These are phyloP conservation scores for Drosophila mojavensis DNA, from an alignment of 1,140 invertebrate genomes.

Conservation along the genomic window DNA sequence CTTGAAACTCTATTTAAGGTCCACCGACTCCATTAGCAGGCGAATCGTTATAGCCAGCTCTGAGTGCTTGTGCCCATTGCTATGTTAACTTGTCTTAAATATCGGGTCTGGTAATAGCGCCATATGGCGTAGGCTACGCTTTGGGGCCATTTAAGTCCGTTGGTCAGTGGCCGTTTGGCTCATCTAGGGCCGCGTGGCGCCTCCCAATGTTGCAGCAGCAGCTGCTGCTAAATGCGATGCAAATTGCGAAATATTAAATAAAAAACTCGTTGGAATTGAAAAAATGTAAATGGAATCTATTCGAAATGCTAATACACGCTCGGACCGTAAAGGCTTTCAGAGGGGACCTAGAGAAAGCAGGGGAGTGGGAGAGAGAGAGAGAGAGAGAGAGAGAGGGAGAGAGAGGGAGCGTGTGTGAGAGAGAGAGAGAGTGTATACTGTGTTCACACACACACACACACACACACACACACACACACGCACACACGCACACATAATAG, in stretches of 20 bases:
- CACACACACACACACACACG: conserved; percentile 24
- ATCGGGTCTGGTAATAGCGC: neutral
- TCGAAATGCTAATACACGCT: conserved; percentile 48
- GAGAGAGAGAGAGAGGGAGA: neutral
- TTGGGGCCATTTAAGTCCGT: conserved; percentile 4
- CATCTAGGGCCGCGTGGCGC: conserved; percentile 2
- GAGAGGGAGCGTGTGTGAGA: too few relatives aligned
- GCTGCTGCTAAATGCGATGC: conserved; percentile 61
- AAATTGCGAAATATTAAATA: conserved; percentile 75
- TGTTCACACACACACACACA: too few relatives aligned
- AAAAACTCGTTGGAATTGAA: conserved; percentile 70
- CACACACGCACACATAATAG: conserved; percentile 54
- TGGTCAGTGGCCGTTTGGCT: conserved; percentile 23
- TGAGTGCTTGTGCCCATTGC: neutral
- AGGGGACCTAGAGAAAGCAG: too few relatives aligned
- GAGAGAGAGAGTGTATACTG: too few relatives aligned
- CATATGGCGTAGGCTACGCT: conserved; percentile 17
- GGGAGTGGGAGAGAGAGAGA: neutral
- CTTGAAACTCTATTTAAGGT: too few relatives aligned
- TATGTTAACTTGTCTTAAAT: neutral
- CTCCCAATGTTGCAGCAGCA: neutral
- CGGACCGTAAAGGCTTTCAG: conserved; percentile 26
- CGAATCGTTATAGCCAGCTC: neutral
- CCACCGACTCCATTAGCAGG: neutral
- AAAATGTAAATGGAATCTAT: conserved; percentile 75